These are phyloP conservation scores for Odontomachus brunneus DNA, from an alignment of 1,140 invertebrate genomes.

Conservation along the genomic window DNA sequence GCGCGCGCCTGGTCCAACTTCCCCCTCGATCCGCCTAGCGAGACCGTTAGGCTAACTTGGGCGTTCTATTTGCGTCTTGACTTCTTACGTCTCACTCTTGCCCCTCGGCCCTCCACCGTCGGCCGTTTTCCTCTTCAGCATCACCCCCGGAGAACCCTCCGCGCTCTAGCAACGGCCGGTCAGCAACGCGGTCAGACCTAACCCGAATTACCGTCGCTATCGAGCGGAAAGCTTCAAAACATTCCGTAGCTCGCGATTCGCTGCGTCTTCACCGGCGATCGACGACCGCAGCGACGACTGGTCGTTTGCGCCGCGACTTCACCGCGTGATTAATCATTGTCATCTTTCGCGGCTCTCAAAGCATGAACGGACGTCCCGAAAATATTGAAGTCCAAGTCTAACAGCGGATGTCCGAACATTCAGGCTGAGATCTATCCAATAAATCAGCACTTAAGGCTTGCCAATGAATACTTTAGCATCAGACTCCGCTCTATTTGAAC, in stretches of 20 bases:
- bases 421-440: no score
- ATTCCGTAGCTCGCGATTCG: constrained; percentile 56
- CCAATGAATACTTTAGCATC: no score
- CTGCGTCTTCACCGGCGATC: constrained; percentile 27
- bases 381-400: not conserved
- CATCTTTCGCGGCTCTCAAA: no score
- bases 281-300: no score
- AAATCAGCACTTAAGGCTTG: no score
- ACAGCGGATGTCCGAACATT: not conserved
- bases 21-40: constrained; percentile 79
- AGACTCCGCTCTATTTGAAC: no score
- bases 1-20: constrained; percentile 73
- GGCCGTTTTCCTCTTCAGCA: constrained; percentile 69
- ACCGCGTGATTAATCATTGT: not conserved
- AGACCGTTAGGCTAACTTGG: constrained; percentile 84
- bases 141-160: constrained; percentile 60
- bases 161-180: constrained; percentile 73
- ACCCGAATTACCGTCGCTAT: constrained; percentile 73
- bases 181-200: constrained; percentile 78
- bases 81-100: constrained; percentile 79
- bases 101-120: constrained; percentile 58
- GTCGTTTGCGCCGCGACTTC: not conserved
- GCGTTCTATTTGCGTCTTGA: constrained; percentile 84
- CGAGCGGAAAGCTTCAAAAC: constrained; percentile 54
- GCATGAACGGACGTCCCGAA: not conserved